Conservation (phyloP, 2,113 vertebrate species). For the Heterochromis multidens region DNA sequence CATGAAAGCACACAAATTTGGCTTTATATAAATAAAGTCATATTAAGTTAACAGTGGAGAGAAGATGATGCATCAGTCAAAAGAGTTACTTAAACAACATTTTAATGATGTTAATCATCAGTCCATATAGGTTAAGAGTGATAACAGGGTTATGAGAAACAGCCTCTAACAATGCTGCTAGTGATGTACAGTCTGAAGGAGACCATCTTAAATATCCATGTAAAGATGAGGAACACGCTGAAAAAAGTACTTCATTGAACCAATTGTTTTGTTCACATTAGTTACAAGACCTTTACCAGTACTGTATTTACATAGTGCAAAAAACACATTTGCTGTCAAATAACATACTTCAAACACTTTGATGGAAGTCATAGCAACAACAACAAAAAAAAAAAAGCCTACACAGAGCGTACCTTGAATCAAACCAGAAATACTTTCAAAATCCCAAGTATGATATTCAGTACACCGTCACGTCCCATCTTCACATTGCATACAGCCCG, state of each 20-base stretch:
- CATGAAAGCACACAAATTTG: background rate
- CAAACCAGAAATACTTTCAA: slow-evolving; percentile 55
- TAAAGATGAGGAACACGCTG: slow-evolving; percentile 69
- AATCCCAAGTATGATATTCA: slow-evolving; percentile 30
- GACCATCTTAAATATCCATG: slow-evolving; percentile 69
- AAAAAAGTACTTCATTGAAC: slow-evolving; percentile 80
- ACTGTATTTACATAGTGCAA: slow-evolving; percentile 94
- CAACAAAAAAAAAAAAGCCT: slow-evolving; percentile 20
- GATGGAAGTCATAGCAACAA: slow-evolving; percentile 48
- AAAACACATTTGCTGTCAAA: slow-evolving; percentile 82
- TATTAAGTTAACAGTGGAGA: background rate
- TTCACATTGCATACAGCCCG: slow-evolving; percentile 51
- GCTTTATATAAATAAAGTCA: background rate
- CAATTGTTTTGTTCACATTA: slow-evolving; percentile 82
- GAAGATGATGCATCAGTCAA: background rate
- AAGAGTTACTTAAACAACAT: slow-evolving; percentile 68
- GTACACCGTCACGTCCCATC: slow-evolving; percentile 7
- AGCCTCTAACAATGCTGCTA: slow-evolving; percentile 65
- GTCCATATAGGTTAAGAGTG: slow-evolving; percentile 64
- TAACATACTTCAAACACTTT: slow-evolving; percentile 68
- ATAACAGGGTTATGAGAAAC: slow-evolving; percentile 70
- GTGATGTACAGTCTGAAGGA: slow-evolving; percentile 67
- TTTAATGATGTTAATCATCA: slow-evolving; percentile 78
- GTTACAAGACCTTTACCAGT: slow-evolving; percentile 85
- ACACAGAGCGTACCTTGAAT: slow-evolving; percentile 58